Conservation (phyloP, 2,797 vertebrate species). For the Malurus splendens region DNA sequence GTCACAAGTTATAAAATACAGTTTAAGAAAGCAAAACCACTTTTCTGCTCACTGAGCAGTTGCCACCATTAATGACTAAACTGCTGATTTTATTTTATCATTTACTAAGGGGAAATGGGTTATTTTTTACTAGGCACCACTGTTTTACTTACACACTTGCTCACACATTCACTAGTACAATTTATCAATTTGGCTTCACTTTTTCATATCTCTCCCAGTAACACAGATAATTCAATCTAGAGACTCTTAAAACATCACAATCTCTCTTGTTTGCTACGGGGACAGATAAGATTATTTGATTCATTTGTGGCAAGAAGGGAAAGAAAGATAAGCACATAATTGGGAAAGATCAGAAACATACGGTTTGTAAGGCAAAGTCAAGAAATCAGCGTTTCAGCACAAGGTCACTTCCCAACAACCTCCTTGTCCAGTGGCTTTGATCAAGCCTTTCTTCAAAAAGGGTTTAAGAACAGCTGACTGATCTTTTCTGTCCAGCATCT, state of each 20-base stretch:
- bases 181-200: neutral
- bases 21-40: neutral
- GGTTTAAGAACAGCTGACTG: neutral
- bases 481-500: neutral
- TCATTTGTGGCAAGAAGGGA: neutral
- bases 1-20: neutral
- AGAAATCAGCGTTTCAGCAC: neutral
- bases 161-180: neutral
- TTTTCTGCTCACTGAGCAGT: neutral
- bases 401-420: neutral
- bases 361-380: neutral
- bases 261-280: neutral
- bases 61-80: neutral
- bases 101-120: neutral
- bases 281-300: neutral
- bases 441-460: neutral
- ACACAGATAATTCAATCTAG: neutral
- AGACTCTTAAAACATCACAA: neutral
- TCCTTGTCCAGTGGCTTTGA: neutral
- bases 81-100: neutral
- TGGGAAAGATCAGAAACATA: constrained; percentile 1
- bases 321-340: neutral
- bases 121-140: neutral
- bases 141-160: neutral
- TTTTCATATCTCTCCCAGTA: neutral